These are phyloP conservation scores for Drosophila neocordata DNA, from an alignment of 1,140 invertebrate genomes.

Conservation along the genomic window DNA sequence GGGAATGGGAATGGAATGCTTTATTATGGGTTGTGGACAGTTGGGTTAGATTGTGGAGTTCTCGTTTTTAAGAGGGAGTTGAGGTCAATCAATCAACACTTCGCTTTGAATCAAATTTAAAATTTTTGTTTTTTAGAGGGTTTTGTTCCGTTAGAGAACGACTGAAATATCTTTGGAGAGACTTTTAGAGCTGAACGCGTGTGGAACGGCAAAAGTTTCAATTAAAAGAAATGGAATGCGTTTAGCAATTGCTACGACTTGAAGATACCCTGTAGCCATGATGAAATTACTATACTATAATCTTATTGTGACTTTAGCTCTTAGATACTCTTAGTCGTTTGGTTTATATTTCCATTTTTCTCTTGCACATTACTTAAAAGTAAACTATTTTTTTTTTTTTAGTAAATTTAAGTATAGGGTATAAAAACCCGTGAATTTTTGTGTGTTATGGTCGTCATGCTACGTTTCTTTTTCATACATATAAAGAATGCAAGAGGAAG, in stretches of 20 bases:
- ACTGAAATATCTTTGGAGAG: not conserved
- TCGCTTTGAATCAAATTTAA: constrained; percentile 2
- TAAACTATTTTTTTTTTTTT: not conserved
- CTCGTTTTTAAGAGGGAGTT: not conserved
- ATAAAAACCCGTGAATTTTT: constrained; percentile 43
- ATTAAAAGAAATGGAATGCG: constrained; percentile 33
- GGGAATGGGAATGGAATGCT: not conserved
- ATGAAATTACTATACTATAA: too few relatives aligned
- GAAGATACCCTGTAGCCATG: not conserved
- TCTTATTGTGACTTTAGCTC: too few relatives aligned
- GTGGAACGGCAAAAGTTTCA: constrained; percentile 62
- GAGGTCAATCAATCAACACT: constrained; percentile 8
- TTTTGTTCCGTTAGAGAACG: constrained; percentile 1
- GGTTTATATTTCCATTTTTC: too few relatives aligned
- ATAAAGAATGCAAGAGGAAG: constrained; percentile 36
- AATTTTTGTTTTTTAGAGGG: constrained; percentile 2
- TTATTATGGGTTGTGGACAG: not conserved
- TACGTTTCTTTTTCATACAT: constrained; percentile 63
- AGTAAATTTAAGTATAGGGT: not conserved
- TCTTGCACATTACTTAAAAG: not conserved
- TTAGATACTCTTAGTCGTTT: too few relatives aligned
- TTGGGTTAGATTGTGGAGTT: not conserved
- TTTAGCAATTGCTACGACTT: not conserved
- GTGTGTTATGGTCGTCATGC: constrained; percentile 44
- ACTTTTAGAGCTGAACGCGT: constrained; percentile 43